Base-by-base conservation (phyloP, 1,140 invertebrate genomes). In the Diuraphis noxia region DNA sequence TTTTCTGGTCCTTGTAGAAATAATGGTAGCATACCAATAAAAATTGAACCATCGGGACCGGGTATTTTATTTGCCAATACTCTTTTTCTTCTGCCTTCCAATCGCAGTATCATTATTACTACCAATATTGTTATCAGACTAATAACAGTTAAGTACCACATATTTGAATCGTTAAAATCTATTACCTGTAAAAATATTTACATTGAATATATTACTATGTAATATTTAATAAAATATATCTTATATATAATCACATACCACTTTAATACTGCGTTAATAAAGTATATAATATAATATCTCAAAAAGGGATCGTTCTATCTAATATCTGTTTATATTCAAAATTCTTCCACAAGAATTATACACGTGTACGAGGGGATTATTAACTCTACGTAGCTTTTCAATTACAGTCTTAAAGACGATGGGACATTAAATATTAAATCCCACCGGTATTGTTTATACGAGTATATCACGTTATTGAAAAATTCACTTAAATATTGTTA, bases 141-240 rank as follows among this genome's bases (percentile, higher is more conserved):
- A 34, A 46, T 90, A 36, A 90, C 34, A 25, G 25, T 49, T 13
- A 81, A 91, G 8, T 23, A 81, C 34, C 72, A 81, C 34, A 91
- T 25, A 23, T 49, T 82, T n/a, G 34, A 49, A 38, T 52, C 25
- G 3, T 82, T 46, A 38, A 91, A 91, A 49, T 49, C 23, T 36
- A 91, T 91, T 4, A 91, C 34, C 89, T 91, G 43, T 8, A 82
- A 82, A 90, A 7, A 81, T 40, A 56, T 86, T 86, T 86, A 9
- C 25, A 86, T 86, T 30, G 21, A 86, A 86, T 86, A 38, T 52
- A 86, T n/a, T 86, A 23, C 21, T 86, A 0, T 17, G 38, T 86
- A 49, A 40, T 85, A 85, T 0, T 84, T 43, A 5, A 63, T 3
- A 63, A 63, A 63, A 63, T 17, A 63, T 1, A n/a, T n/a, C 4